A percentile compares a stretch with the other conserved stretches of the same genome.
Evolutionary conservation across 1,140 invertebrate genomes (phyloP).

Genomic region (Metopolophium dirhodum): DNA sequence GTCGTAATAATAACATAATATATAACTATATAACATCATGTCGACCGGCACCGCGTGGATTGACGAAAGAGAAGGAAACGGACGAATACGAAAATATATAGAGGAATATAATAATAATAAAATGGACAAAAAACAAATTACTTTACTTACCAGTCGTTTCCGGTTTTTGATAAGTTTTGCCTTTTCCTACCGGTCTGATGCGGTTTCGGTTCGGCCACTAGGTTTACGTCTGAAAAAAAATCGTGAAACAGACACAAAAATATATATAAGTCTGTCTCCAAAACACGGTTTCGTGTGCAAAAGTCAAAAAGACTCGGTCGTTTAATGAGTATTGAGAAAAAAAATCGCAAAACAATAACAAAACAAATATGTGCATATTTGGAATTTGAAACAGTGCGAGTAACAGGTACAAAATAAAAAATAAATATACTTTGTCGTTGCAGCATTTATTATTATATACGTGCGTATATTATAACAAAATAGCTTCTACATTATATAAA

Average conservation of each 20-base stretch:
- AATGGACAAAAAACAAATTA: slow-evolving; percentile 41
- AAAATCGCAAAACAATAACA: not conserved
- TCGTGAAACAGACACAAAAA: slow-evolving; percentile 60
- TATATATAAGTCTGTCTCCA: slow-evolving; percentile 54
- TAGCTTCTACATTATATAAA: not conserved
- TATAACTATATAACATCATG: not conserved
- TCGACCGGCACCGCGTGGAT: not conserved
- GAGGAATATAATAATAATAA: slow-evolving; percentile 6
- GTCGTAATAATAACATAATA: not conserved
- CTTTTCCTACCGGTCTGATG: slow-evolving; percentile 82
- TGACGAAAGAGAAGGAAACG: not conserved
- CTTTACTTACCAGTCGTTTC: slow-evolving; percentile 78
- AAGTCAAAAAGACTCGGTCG: slow-evolving; percentile 20
- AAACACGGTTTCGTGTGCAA: slow-evolving; percentile 39
- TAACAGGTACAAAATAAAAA: slow-evolving; percentile 26
- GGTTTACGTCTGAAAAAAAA: slow-evolving; percentile 76
- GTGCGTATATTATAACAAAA: not conserved
- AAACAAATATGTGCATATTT: slow-evolving; percentile 36
- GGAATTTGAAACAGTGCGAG: slow-evolving; percentile 19
- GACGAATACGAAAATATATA: not conserved
- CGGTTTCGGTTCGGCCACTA: slow-evolving; percentile 83
- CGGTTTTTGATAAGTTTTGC: slow-evolving; percentile 79
- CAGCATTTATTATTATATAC: not conserved
- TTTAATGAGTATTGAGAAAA: not conserved
- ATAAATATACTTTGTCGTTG: not conserved